Percentiles rank a stretch among this genome's conserved stretches.
Conservation (phyloP, 1,140 invertebrate genomes). For the Adoxophyes honmai region DNA sequence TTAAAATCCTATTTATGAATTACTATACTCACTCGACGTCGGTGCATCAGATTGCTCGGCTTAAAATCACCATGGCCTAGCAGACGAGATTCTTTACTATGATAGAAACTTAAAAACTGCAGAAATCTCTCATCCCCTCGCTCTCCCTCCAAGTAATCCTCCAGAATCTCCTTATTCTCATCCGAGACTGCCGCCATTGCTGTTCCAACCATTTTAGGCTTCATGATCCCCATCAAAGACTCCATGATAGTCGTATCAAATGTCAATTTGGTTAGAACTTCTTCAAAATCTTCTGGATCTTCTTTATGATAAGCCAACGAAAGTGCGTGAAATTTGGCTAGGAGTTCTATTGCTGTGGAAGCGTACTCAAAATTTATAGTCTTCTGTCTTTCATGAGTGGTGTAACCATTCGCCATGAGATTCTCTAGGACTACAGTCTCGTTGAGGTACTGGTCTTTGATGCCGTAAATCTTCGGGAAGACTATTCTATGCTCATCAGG, state of each 20-base stretch:
- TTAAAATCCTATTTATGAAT: no score
- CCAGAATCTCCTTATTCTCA: constrained; percentile 30
- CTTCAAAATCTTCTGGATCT: constrained; percentile 22
- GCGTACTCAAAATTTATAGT: constrained; percentile 27
- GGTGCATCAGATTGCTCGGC: constrained; percentile 31
- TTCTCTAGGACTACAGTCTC: constrained; percentile 30
- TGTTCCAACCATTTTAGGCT: not conserved
- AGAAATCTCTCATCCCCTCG: not conserved
- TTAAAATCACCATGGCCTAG: constrained; percentile 28
- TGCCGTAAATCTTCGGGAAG: constrained; percentile 27
- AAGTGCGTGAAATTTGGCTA: constrained; percentile 32
- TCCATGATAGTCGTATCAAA: not conserved
- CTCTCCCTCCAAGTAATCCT: constrained; percentile 15
- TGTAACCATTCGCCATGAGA: constrained; percentile 19
- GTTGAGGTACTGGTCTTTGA: not conserved
- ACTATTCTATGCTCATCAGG: constrained; percentile 27
- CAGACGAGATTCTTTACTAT: constrained; percentile 28
- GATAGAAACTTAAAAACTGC: constrained; percentile 20
- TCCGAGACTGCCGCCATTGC: not conserved
- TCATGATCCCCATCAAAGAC: not conserved
- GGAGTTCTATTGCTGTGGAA: constrained; percentile 14
- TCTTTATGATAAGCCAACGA: constrained; percentile 25
- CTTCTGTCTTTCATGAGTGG: constrained; percentile 18
- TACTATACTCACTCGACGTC: not conserved
- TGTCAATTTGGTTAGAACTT: not conserved